A percentile compares a stretch with the other conserved stretches of the same genome.
Evolutionary conservation across 2,113 vertebrate species (phyloP).

Genomic region (Ovibos moschatus): DNA sequence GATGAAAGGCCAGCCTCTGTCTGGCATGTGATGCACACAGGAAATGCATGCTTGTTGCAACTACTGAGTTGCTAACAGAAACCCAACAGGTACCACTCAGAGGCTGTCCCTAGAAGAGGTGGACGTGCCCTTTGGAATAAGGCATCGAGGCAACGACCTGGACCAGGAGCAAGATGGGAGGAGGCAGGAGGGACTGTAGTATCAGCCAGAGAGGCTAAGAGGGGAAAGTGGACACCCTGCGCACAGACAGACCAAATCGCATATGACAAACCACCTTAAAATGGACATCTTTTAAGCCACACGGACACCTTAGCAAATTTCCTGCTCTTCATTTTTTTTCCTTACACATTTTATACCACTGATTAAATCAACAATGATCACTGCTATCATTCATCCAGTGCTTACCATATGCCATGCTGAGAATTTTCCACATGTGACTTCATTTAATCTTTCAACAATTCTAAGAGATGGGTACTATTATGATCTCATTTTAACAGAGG

Average conservation of each 20-base stretch:
- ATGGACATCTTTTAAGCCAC: background rate
- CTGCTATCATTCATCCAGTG: background rate
- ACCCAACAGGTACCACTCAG: background rate
- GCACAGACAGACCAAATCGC: background rate
- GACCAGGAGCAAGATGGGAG: background rate
- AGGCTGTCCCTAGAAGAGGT: background rate
- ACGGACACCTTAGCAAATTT: accelerated
- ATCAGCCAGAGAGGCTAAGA: background rate
- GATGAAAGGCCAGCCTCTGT: background rate
- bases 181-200: background rate
- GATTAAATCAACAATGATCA: background rate
- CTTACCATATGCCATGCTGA: background rate
- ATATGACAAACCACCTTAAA: accelerated
- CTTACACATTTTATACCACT: background rate
- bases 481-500: background rate
- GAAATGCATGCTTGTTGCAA: background rate
- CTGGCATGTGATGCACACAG: background rate
- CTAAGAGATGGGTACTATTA: background rate
- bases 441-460: background rate
- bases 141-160: background rate
- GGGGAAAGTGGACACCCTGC: background rate
- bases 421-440: background rate
- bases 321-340: background rate
- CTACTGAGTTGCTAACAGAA: background rate
- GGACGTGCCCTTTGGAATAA: background rate